Base-by-base conservation (phyloP, 2,113 vertebrate species). In the Pycnonotus jocosus region DNA sequence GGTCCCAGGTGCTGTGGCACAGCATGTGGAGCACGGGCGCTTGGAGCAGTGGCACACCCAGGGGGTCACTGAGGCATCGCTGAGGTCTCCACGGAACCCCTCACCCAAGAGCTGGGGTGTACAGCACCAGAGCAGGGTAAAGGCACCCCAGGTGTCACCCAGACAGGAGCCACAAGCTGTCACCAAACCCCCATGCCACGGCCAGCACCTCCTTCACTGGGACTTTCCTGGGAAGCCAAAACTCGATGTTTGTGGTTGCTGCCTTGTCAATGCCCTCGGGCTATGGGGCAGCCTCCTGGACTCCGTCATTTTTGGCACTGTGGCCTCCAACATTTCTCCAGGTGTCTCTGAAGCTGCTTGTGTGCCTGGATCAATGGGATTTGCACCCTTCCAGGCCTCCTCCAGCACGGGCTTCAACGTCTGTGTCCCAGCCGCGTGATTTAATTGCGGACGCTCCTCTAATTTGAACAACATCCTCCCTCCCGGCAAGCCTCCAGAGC, bases 41-140 rank as follows among this genome's bases (percentile, higher is more conserved):
- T n/a, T 7, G 0, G 1, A 64, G 27, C 33, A 11, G 40, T 1
- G 1, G 6, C 1, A 0, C 16, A 2, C 40, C 0, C 0, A 70
- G 64, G 28, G 47, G 15, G 20, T 81, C 25, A 15, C 9, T 0
- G 0, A 1, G 50, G 64, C 81, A 38, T 17, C 0, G 0, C 50
- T 0, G 1, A 35, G 21, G 45, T 73, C 30, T 50, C 48, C 19
- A 6, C 0, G 0, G 80, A 72, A 5, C 8, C 15, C 17, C 20
- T 7, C 10, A 13, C 7, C 13, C 1, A 0, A 47, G 28, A 65
- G n/a, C 31, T 1, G 2, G 11, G 13, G 6, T 54, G 30, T 5
- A 23, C 6, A 10, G 33, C 0, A 0, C 57, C 0, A 1, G 27
- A 65, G 54, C 4, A 16, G 68, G 35, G 6, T 35, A 38, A 18